Conservation (phyloP, 2,888 invertebrate genomes). For the Himalopsyche anomala region DNA sequence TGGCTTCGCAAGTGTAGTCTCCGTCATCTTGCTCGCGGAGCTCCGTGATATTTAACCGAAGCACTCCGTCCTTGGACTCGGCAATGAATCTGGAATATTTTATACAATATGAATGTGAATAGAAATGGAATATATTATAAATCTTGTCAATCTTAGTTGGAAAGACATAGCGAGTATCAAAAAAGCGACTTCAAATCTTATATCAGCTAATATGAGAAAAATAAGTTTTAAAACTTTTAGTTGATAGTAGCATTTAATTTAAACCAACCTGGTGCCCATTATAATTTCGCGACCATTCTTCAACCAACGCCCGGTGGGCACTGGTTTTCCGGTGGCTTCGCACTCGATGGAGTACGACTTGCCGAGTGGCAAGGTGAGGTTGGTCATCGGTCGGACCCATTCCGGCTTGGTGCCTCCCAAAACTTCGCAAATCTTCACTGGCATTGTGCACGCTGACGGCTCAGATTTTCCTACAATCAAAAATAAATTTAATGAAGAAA, state of each 20-base stretch:
- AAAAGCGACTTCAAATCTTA: no score
- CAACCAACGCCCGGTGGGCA: constrained; percentile 92
- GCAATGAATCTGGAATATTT: constrained; percentile 73
- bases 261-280: constrained; percentile 79
- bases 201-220: neutral
- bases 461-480: constrained; percentile 81
- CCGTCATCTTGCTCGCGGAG: constrained; percentile 94
- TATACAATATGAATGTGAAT: no score
- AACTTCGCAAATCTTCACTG: constrained; percentile 92
- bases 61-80: constrained; percentile 84
- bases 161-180: no score
- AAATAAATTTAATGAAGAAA: neutral
- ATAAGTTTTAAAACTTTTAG: constrained; percentile 37
- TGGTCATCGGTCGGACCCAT: constrained; percentile 88
- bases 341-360: constrained; percentile 90
- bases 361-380: constrained; percentile 88
- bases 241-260: neutral
- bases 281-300: constrained; percentile 93
- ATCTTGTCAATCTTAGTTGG: no score
- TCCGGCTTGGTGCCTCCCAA: constrained; percentile 94
- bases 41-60: constrained; percentile 91
- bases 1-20: constrained; percentile 96
- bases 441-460: constrained; percentile 93
- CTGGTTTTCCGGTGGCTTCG: constrained; percentile 92
- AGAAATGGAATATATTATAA: no score